A percentile compares a stretch with the other conserved stretches of the same genome.
Evolutionary conservation across 2,113 vertebrate species (phyloP).

Genomic region (Sisor rabdophorus): DNA sequence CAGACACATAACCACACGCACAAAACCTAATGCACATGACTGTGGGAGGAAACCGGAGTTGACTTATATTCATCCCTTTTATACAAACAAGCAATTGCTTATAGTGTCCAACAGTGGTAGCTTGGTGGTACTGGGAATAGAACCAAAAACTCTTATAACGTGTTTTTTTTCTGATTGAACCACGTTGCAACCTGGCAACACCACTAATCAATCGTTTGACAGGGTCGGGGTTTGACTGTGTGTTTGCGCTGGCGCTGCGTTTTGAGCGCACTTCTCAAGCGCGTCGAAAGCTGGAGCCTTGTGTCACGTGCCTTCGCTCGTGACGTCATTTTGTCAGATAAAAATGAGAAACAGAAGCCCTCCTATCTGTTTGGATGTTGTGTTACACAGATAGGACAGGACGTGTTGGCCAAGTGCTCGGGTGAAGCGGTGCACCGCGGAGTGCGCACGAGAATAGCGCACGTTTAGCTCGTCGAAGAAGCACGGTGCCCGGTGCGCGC

Average conservation of each 20-base stretch:
- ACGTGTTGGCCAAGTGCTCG: neutral
- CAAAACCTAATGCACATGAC: too few relatives aligned
- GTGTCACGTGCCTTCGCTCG: constrained; percentile 50
- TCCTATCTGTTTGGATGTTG: constrained; percentile 32
- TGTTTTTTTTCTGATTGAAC: too few relatives aligned
- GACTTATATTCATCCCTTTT: too few relatives aligned
- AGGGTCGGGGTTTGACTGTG: neutral
- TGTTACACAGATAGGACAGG: neutral
- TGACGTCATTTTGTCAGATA: constrained; percentile 59
- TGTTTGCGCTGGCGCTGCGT: neutral
- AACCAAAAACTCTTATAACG: too few relatives aligned
- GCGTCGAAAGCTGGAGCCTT: constrained; percentile 25
- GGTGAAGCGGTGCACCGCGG: neutral
- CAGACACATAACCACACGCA: too few relatives aligned
- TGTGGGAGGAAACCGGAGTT: too few relatives aligned
- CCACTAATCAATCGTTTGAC: neutral
- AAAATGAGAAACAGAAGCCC: constrained; percentile 50
- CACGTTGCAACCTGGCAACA: neutral
- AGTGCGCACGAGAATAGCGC: neutral
- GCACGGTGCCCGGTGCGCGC: neutral
- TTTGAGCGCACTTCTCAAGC: neutral
- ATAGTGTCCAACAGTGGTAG: too few relatives aligned
- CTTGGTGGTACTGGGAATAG: too few relatives aligned
- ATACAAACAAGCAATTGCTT: too few relatives aligned
- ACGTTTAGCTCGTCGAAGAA: neutral